Base-by-base conservation (phyloP, 2,888 invertebrate species). In the Oscheius sp. region DNA sequence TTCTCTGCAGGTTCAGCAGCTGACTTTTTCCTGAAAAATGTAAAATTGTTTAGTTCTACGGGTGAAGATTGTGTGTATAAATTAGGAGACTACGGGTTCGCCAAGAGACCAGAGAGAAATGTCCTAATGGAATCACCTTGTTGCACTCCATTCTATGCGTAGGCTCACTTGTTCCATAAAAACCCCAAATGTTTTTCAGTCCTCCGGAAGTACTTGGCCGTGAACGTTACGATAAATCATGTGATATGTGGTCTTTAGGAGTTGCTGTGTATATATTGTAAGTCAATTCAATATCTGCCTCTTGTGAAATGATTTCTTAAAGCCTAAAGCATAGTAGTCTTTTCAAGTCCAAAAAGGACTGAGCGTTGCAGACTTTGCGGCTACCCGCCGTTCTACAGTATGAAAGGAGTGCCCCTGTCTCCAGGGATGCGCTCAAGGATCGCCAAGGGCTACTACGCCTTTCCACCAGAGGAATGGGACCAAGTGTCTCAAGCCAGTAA, bases 381-480 rank as follows among this genome's bases (percentile, higher is more conserved):
- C 0, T 98, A 96, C 88, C 98, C 98, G 17, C 97, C 98, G 0
- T 98, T 98, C 89, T 98, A 96, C 88, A 96, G 96, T 86, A 95
- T 95, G 88, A 94, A 96, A 84, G 97, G 97, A 0, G 90, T 95
- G 65, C 95, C 97, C 39, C 96, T 98, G 87, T 96, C 96, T 1
- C 97, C 97, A 0, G 97, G 98, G 4, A 98, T 98, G 97, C 96
- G 96, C 88, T 95, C 93, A 88, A 89, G 95, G 71, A 96, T 96
- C 84, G 91, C 96, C 80, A 91, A 93, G 55, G 98, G 97, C 0
- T 95, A 96, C 87, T 98, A 95, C 88, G 95, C 95, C 84, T 98
- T 98, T 87, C 97, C 97, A 0, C 92, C 92, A 86, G 94, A 94
- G 0, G 95, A 96, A 86, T 96, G 96, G 96, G 92, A 92, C 65